Conservation (phyloP, 2,888 invertebrate species). For the Mythimna impura region DNA sequence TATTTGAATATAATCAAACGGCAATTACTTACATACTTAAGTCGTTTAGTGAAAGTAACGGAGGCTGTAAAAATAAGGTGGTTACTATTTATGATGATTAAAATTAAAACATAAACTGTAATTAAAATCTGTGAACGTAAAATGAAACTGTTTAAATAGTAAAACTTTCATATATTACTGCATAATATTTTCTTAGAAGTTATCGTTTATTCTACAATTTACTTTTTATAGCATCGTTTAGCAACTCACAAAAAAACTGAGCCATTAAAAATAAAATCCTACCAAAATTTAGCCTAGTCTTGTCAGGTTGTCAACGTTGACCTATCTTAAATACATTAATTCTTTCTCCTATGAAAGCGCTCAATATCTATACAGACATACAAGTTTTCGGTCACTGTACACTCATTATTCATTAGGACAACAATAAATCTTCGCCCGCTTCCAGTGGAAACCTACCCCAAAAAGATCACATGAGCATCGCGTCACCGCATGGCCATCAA, state of each 20-base stretch:
- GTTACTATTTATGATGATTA: constrained; percentile 6
- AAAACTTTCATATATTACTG: background rate
- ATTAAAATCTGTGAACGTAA: background rate
- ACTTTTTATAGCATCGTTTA: too few relatives aligned
- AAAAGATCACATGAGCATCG: constrained; percentile 41
- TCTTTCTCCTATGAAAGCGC: too few relatives aligned
- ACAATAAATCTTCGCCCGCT: background rate
- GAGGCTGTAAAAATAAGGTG: background rate
- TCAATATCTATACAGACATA: too few relatives aligned
- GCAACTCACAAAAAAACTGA: too few relatives aligned
- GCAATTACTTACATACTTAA: too few relatives aligned
- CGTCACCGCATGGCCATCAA: constrained; percentile 39
- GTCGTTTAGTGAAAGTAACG: constrained; percentile 9
- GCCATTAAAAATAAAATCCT: too few relatives aligned
- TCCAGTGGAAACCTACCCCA: constrained; percentile 24
- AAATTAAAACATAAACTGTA: background rate
- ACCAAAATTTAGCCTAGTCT: too few relatives aligned
- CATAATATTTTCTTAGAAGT: background rate
- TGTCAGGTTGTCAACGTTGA: too few relatives aligned
- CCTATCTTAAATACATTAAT: too few relatives aligned
- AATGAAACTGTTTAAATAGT: background rate
- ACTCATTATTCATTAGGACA: too few relatives aligned
- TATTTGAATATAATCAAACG: too few relatives aligned
- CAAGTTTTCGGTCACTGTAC: too few relatives aligned
- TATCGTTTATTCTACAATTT: background rate